These are phyloP conservation scores for Malurus melanocephalus DNA, from an alignment of 2,113 vertebrate genomes.

Conservation along the genomic window DNA sequence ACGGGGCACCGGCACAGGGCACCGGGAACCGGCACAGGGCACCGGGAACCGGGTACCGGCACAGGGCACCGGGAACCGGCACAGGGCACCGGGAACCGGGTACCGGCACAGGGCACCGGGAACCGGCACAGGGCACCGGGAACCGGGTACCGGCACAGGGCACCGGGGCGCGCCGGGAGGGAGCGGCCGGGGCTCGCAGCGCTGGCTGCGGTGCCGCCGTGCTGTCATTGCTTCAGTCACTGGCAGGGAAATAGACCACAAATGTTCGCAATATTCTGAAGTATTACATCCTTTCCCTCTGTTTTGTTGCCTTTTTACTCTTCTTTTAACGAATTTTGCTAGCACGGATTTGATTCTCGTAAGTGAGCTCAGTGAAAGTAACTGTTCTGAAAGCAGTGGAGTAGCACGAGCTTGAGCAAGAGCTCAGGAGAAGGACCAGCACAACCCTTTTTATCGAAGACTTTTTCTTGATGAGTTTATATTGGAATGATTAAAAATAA, in stretches of 20 bases:
- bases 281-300: rapidly evolving
- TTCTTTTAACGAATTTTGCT: not conserved
- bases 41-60: too few relatives aligned
- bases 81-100: not conserved
- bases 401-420: rapidly evolving
- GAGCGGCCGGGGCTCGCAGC: rapidly evolving
- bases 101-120: too few relatives aligned
- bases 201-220: not conserved
- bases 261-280: not conserved
- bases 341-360: rapidly evolving
- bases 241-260: not conserved
- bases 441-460: not conserved
- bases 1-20: too few relatives aligned
- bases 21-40: too few relatives aligned
- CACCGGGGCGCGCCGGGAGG: not conserved
- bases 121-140: too few relatives aligned
- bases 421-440: not conserved
- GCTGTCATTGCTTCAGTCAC: not conserved
- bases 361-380: rapidly evolving
- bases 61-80: not conserved
- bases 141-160: too few relatives aligned
- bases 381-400: not conserved
- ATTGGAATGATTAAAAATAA: not conserved
- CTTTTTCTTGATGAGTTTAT: not conserved
- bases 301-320: not conserved